Base-by-base conservation (phyloP, 1,140 invertebrate species). In the Colletes latitarsis region DNA sequence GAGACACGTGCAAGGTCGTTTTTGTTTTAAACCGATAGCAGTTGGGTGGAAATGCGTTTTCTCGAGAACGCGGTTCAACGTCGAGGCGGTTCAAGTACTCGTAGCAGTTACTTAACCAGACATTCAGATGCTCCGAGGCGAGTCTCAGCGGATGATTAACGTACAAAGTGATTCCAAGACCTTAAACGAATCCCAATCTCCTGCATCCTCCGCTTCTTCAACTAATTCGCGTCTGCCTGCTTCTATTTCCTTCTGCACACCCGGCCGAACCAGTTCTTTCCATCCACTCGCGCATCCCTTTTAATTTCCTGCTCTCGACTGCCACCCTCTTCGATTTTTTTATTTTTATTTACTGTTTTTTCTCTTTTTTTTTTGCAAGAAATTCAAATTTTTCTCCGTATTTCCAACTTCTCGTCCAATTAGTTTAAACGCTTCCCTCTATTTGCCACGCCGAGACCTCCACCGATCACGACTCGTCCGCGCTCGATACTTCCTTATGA, bases 341-440 rank as follows among this genome's bases (percentile, higher is more conserved):
- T n/a, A 17, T n/a, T n/a, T 55, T n/a, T 55, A 17, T n/a, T 55
- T 17, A 30, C 30, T 2, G 30, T 30, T 30, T 30, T 30, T 30
- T 30, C 30, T n/a, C 17, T 55, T 17, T 55, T 62, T 58, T 58
- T 15, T 12, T 14, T n/a, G 14, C 66, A 53, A 63, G 19, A 62
- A 52, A 6, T 19, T 12, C 4, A 0, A 39, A 17, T n/a, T 39
- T 21, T 21, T 53, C 49, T 19, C 12, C 43, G 12, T 17, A 19
- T 49, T 58, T 60, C 69, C 67, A 63, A 39, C 68, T 17, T 49
- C 39, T 64, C 39, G 39, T 73, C 19, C 39, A 46, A 73, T 73
- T 73, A 79, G 64, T 64, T 64, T 46, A 57, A 79, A 73, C 41
- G 67, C 49, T 78, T 79, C 60, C 60, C 64, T n/a, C 21, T 64